Evolutionary conservation across 2,113 vertebrate species (phyloP), one percentile per base, ranked within the genome.

Genomic region (Harpagus bidentatus): DNA sequence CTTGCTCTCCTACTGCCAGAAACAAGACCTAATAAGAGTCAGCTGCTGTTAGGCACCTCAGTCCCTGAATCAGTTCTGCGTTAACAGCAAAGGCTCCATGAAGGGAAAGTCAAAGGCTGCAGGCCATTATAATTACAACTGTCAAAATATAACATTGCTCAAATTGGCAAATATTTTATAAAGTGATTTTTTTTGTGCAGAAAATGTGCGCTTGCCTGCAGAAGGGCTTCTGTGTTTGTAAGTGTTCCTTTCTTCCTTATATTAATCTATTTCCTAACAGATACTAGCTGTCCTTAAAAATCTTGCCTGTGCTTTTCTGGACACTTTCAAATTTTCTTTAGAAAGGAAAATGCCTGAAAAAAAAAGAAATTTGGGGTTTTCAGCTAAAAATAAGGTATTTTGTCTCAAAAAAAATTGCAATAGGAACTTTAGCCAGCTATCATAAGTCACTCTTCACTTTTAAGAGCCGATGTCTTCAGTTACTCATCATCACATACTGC

Each of bases 11-110:
- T 92, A 58, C 92, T 65, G 90, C 93, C 76, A 62, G 96, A 97
- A 97, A 97, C 80, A 45, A 91, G 86, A 86, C 58, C 95, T 98
- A 97, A 97, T 97, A 95, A 96, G 81, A 97, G 56, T 97, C 98
- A 98, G 98, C 97, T 98, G 97, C 67, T 80, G 67, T 62, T 31
- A 34, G 83, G 97, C 90, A 90, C 87, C 42, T 80, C 87, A 92
- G 85, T 69, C 84, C 88, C 94, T 97, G 61, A 97, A 98, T 97
- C 97, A 94, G 98, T 97, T 98, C 97, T 98, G 97, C 97, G 95
- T 97, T 95, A 94, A 90, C 97, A 97, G 97, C 96, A 98, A 98
- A 98, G 96, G 81, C 91, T 96, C 48, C 90, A 87, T 66, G 79
- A 94, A 97, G 92, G 32, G 94, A 85, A 94, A 96, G 96, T 95